Conservation (phyloP, 2,113 vertebrate genomes). For the Myocastor coypus region DNA sequence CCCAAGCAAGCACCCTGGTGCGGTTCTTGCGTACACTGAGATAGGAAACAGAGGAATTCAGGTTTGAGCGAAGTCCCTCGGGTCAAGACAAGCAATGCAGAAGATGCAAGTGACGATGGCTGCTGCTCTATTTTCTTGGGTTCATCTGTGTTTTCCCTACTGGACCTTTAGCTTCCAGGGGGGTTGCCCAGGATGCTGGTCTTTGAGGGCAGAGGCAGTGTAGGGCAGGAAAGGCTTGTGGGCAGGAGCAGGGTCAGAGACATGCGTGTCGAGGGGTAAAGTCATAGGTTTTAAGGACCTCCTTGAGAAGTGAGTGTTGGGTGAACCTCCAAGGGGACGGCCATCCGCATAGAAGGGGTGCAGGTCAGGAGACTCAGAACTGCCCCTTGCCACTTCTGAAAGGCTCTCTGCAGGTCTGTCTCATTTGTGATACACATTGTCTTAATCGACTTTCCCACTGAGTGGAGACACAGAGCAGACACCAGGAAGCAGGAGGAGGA, state of each 20-base stretch:
- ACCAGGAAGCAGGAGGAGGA: background rate
- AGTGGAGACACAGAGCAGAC: background rate
- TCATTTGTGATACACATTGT: background rate
- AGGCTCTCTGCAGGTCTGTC: background rate
- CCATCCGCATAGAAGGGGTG: accelerated
- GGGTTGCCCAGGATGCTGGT: background rate
- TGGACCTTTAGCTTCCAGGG: accelerated
- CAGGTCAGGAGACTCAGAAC: background rate
- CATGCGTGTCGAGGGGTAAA: no score
- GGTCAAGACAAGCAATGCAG: accelerated
- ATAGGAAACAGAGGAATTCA: accelerated
- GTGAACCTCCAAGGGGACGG: background rate
- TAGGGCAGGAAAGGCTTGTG: background rate
- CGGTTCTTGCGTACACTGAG: background rate
- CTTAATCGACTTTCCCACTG: background rate
- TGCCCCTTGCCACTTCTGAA: background rate
- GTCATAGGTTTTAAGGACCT: background rate
- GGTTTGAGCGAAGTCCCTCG: background rate
- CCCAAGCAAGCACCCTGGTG: accelerated
- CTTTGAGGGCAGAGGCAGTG: background rate
- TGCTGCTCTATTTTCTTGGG: accelerated
- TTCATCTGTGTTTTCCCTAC: accelerated
- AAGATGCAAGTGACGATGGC: accelerated
- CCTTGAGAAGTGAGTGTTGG: background rate
- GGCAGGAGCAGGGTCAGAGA: no score